These are phyloP conservation scores for Notodonta dromedarius DNA, from an alignment of 2,888 invertebrate species.

Conservation along the genomic window DNA sequence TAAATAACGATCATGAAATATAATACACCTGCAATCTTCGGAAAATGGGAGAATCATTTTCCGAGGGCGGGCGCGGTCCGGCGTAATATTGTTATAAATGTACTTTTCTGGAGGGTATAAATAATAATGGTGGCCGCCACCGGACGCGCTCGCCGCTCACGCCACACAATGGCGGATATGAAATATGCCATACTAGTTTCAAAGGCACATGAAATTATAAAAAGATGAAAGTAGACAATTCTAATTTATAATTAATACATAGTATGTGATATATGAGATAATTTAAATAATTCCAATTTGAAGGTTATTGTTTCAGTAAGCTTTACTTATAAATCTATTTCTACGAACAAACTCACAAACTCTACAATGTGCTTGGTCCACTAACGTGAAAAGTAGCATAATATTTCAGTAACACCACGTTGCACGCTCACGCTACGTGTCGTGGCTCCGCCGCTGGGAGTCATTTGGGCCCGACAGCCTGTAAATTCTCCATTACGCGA, in stretches of 20 bases:
- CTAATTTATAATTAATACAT: too few species aligned
- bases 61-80: conserved; percentile 82
- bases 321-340: too few species aligned
- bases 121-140: conserved; percentile 77
- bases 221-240: not conserved
- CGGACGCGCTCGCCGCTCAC: conserved; percentile 42
- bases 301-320: too few species aligned
- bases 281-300: too few species aligned
- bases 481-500: conserved; percentile 84
- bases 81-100: conserved; percentile 84
- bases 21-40: conserved; percentile 84
- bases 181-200: not conserved
- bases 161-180: conserved; percentile 17
- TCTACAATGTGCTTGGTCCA: too few species aligned
- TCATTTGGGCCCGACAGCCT: conserved; percentile 82
- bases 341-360: too few species aligned
- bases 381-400: not conserved
- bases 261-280: too few species aligned
- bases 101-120: conserved; percentile 79
- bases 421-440: conserved; percentile 37
- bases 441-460: conserved; percentile 75
- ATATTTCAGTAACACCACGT: conserved; percentile 45
- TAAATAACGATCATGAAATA: conserved; percentile 85
- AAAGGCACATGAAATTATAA: not conserved
- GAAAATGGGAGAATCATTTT: conserved; percentile 84